Base-by-base conservation (phyloP, 2,113 vertebrate genomes). In the Muscicapa adusta region DNA sequence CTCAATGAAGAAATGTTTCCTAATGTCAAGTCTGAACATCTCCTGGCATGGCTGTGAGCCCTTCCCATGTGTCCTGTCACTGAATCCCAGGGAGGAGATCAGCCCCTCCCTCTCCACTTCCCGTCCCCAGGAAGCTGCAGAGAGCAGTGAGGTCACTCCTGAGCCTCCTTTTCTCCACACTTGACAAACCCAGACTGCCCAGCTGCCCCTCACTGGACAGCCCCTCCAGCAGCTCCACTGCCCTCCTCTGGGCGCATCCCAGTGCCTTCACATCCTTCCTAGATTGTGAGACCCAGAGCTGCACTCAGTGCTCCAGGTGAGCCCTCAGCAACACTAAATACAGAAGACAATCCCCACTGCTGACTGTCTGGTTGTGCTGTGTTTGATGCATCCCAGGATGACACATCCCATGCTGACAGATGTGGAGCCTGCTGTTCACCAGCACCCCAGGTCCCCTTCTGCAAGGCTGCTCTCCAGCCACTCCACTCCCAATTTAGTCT, bases 391-490 rank as follows among this genome's bases (percentile, higher is more conserved):
- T 14, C 20, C 20, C 33, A 23, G 25, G 36, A 13, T 8, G 15
- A 0, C 4, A 34, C 58, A 40, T 5, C 13, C 34, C n/a, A n/a
- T 33, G 33, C 36, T 77, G 47, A 19, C 34, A 50, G 28, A 2
- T 7, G 3, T 1, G 17, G 28, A 72, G 26, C 14, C 33, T 22
- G 11, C 14, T 20, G 9, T 1, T 12, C 1, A 7, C 17, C 42
- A 77, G 12, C 29, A 42, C 2, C 8, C 14, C 53, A 77, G 10
- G 10, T 6, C 9, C 23, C 38, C n/a, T 53, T 38, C 60, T 58
- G 65, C 38, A 82, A 26, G 43, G 43, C 38, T 63, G 31, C 20
- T 23, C 34, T 38, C 3, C n/a, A 68, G 56, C 7, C 12, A 28
- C 15, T 60, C 34, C 29, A 31, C 34, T 65, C 22, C 34, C 66